phyloP scores from a whole-genome alignment of 2,888 invertebrate genomes.

The Zygothrica quintamaculata region DNA sequence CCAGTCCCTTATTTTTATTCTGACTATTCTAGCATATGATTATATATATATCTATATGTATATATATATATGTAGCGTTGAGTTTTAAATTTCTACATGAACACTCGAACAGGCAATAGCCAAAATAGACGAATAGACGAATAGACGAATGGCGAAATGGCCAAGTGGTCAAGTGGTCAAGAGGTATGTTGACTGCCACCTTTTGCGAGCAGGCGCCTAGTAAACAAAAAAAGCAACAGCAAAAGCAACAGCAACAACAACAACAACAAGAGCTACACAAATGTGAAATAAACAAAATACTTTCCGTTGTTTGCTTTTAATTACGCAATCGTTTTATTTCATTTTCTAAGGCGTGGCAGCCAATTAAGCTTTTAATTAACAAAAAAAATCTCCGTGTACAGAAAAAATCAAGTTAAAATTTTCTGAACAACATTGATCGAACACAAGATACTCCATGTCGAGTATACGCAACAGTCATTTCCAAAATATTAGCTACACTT shows the following conservation, averaged over 20 bases:
- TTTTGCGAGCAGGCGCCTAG: no score
- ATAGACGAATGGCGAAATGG: conserved; percentile 9
- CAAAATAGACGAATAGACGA: no score
- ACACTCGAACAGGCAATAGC: no score
- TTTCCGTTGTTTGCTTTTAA: conserved; percentile 66
- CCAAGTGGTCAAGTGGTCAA: background rate
- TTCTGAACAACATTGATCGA: no score
- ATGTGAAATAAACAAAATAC: conserved; percentile 32
- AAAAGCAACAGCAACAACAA: conserved; percentile 1
- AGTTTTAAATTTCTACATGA: conserved; percentile 65
- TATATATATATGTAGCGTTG: conserved; percentile 40
- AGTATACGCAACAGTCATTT: no score
- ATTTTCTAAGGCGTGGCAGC: conserved; percentile 53
- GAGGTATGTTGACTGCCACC: conserved; percentile 2
- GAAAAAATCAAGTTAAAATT: background rate
- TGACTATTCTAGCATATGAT: no score
- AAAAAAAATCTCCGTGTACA: conserved; percentile 32
- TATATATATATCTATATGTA: no score
- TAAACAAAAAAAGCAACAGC: no score
- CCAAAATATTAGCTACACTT: no score
- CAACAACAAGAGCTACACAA: conserved; percentile 4
- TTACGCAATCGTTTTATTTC: conserved; percentile 67
- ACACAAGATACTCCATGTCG: no score
- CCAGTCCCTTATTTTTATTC: no score
- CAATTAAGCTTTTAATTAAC: conserved; percentile 76